These are phyloP conservation scores for Muscicapa striata DNA, from an alignment of 2,797 vertebrate genomes.

Conservation along the genomic window DNA sequence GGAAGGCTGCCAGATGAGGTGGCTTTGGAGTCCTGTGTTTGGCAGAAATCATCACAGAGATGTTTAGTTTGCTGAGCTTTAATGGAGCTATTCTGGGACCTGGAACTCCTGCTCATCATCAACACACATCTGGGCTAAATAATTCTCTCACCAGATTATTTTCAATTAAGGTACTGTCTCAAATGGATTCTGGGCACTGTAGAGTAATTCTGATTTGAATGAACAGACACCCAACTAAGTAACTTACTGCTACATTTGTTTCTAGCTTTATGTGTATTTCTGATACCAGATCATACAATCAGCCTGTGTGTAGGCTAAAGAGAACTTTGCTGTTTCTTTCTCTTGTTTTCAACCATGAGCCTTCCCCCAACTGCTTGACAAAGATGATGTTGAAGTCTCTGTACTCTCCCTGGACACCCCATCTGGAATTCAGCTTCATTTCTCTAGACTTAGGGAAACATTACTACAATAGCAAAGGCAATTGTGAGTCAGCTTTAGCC, in stretches of 20 bases:
- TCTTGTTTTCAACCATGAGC: background rate
- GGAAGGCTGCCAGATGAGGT: background rate
- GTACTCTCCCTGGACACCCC: background rate
- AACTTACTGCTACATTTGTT: background rate
- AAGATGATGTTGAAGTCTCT: background rate
- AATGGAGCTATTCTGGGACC: background rate
- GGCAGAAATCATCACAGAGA: background rate
- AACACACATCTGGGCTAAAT: background rate
- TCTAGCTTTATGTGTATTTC: background rate
- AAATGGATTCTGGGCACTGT: background rate
- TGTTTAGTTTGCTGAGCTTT: background rate
- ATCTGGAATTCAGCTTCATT: background rate
- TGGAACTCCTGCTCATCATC: background rate
- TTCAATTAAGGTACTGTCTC: background rate
- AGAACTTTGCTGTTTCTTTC: background rate
- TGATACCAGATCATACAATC: background rate
- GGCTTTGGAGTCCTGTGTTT: background rate
- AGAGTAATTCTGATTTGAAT: slow-evolving; percentile 13
- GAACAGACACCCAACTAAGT: background rate
- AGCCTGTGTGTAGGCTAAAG: background rate
- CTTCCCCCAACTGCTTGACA: background rate
- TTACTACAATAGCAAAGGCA: background rate
- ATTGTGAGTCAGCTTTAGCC: background rate
- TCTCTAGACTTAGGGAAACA: background rate
- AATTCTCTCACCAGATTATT: slow-evolving; percentile 3